A percentile compares a stretch with the other conserved stretches of the same genome.
These are phyloP conservation scores for Pyrochroa serraticornis DNA, from an alignment of 2,888 invertebrate genomes.

Conservation along the genomic window DNA sequence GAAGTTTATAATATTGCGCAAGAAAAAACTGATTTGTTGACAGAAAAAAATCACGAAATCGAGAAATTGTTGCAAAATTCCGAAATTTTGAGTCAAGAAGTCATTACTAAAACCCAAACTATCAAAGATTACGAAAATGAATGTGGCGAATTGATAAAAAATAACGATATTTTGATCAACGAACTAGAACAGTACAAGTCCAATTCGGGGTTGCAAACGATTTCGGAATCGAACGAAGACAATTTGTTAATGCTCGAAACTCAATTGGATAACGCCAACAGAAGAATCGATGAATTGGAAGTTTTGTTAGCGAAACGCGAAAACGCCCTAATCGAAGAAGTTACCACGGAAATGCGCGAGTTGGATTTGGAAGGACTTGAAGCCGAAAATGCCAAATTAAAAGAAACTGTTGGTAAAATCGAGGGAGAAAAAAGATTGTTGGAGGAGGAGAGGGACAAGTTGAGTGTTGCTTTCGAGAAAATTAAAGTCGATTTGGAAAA, in stretches of 20 bases:
- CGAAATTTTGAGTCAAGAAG: constrained; percentile 52
- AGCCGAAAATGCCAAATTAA: constrained; percentile 61
- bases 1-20: constrained; percentile 64
- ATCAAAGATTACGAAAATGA: constrained; percentile 64
- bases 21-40: constrained; percentile 54
- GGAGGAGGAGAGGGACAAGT: constrained; percentile 45
- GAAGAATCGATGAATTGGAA: constrained; percentile 57
- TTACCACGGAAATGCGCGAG: not conserved
- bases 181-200: constrained; percentile 70
- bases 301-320: constrained; percentile 16
- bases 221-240: constrained; percentile 75
- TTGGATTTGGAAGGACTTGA: constrained; percentile 33
- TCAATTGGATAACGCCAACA: constrained; percentile 63
- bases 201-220: constrained; percentile 70
- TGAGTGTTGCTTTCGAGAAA: constrained; percentile 59
- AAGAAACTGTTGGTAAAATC: constrained; percentile 65
- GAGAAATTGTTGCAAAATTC: constrained; percentile 53
- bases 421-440: constrained; percentile 61
- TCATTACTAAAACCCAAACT: constrained; percentile 50
- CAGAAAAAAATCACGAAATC: constrained; percentile 55
- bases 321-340: not conserved
- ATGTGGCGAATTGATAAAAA: constrained; percentile 70
- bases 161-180: constrained; percentile 71
- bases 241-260: constrained; percentile 68
- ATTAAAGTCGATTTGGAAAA: constrained; percentile 56